Conservation (phyloP, 2,113 vertebrate species). For the Erythrolamprus reginae region DNA sequence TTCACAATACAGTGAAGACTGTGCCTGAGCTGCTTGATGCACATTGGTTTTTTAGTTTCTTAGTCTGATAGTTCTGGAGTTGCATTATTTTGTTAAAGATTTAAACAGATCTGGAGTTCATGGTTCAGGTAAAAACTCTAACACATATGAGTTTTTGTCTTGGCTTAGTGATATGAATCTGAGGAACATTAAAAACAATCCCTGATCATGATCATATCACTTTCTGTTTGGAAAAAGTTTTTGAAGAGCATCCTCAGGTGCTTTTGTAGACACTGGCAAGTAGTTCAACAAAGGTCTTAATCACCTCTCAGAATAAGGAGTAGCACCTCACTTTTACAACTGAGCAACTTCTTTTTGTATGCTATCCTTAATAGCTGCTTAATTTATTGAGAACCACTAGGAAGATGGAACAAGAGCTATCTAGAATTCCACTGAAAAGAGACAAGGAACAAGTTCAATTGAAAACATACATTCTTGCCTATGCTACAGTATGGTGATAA, state of each 20-base stretch:
- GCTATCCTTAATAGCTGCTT: neutral
- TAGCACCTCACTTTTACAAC: neutral
- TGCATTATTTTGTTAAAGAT: neutral
- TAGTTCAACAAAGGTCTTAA: neutral
- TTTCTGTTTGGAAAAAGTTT: neutral
- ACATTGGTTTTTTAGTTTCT: neutral
- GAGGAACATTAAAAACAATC: neutral
- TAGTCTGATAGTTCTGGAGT: neutral
- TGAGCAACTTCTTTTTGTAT: neutral
- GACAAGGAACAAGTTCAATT: neutral
- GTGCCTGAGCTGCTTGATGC: neutral
- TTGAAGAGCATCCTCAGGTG: neutral
- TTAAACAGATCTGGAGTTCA: neutral
- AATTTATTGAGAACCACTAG: neutral
- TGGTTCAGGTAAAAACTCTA: neutral
- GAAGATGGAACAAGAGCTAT: neutral
- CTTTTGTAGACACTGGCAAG: neutral
- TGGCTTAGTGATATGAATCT: neutral
- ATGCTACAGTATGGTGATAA: neutral
- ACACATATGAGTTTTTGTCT: neutral
- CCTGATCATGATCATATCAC: neutral
- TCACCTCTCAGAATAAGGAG: neutral
- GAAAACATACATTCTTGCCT: neutral
- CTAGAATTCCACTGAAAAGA: neutral
- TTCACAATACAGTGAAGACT: too few species aligned